Conservation (phyloP, 2,797 vertebrate genomes). For the Heliangelus exortis region DNA sequence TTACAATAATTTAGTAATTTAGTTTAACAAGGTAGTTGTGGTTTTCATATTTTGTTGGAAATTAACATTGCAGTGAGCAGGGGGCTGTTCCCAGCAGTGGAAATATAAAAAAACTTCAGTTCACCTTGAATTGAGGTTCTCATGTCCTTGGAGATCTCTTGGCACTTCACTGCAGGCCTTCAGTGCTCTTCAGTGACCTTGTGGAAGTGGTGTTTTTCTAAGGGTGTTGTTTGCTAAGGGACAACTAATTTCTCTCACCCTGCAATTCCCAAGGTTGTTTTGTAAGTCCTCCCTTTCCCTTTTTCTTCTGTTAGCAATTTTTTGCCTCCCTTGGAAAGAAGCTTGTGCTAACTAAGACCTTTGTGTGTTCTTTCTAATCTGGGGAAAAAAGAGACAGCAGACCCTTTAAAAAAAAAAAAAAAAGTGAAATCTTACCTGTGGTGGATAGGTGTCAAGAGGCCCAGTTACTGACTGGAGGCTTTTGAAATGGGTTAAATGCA, state of each 20-base stretch:
- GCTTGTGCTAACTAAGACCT: not conserved
- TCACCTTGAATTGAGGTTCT: not conserved
- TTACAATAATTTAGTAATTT: not conserved
- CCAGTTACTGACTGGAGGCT: not conserved
- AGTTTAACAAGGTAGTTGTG: not conserved
- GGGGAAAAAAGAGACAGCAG: too few species aligned
- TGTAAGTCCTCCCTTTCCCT: not conserved
- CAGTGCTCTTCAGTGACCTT: not conserved
- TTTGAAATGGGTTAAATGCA: not conserved
- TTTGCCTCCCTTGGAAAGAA: not conserved
- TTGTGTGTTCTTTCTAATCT: not conserved
- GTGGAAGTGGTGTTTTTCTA: not conserved
- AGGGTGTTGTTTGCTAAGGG: not conserved
- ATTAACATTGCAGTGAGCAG: not conserved
- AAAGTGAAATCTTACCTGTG: not conserved
- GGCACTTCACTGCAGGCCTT: fast-evolving
- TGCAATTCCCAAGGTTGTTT: not conserved
- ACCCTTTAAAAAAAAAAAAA: not conserved
- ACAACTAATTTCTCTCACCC: not conserved
- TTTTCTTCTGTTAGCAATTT: not conserved
- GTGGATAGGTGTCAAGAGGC: not conserved
- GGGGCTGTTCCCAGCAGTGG: not conserved
- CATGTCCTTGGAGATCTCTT: fast-evolving
- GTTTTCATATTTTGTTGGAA: not conserved
- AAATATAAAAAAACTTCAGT: not conserved